Base-by-base conservation (phyloP, 23 tunicate genomes). In the Styela clava region DNA sequence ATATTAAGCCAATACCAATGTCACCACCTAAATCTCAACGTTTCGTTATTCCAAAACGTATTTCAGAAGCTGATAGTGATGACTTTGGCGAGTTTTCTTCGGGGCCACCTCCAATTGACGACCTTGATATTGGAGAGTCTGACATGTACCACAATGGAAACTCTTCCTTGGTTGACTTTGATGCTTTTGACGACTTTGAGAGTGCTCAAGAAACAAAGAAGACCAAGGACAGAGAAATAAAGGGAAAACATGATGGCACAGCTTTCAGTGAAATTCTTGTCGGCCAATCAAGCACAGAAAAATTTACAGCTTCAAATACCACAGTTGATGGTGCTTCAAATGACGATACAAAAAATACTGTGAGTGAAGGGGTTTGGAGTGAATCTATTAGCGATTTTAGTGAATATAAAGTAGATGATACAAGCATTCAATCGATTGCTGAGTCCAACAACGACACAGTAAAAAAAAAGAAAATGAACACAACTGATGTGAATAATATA, bases 121-220 rank as follows among this genome's bases (percentile, higher is more conserved):
- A 76, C 44, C 30, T 12, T 16, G 87, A 79, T 51, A 67, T 64
- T 61, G 89, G 62, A 18, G 88, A 81, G 29, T 82, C 79, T 52
- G 88, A 89, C 34, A 79, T 24, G 24, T 88, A 62, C 35, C 78
- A 88, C 56, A 86, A 37, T n/a, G 95, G 95, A 34, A 85, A 74
- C 23, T 89, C 95, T 31, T 33, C 89, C 2, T 35, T 89, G 34
- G 69, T 31, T 33, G 82, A 81, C 69, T 89, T 89, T 81, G 95
- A 89, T 68, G 88, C 86, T 33, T 89, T 89, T 77, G 87, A 72
- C 16, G 67, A 44, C 52, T 37, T 36, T 52, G 81, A 76, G 2
- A 64, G n/a, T 37, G 65, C 81, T 16, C 26, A 52, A 52, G 67
- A 76, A 12, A 21, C 16, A 31, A 36, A 51, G 7, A 74, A 76